A percentile compares a stretch with the other conserved stretches of the same genome.
phyloP scores from a whole-genome alignment of 2,888 invertebrate genomes.

The Ectropis crepuscularia region DNA sequence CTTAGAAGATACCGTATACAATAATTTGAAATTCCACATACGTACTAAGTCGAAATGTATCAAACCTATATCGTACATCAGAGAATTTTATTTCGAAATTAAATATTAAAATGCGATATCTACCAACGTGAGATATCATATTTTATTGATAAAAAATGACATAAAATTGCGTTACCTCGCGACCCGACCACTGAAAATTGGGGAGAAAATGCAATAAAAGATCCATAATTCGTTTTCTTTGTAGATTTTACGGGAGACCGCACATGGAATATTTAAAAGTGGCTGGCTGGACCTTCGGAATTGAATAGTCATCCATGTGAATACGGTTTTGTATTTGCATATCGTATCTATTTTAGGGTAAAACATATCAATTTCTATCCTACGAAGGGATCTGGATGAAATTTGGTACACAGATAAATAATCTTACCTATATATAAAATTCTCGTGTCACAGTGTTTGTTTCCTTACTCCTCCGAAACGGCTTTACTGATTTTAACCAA shows the following conservation, averaged over 20 bases:
- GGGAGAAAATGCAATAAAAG: constrained; percentile 79
- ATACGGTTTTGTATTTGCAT: constrained; percentile 65
- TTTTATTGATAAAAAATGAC: constrained; percentile 66
- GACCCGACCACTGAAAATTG: constrained; percentile 54
- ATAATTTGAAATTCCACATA: constrained; percentile 21
- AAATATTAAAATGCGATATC: constrained; percentile 40
- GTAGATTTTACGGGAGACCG: constrained; percentile 81
- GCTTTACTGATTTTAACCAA: too few relatives aligned
- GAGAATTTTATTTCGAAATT: constrained; percentile 35
- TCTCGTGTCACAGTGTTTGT: too few relatives aligned
- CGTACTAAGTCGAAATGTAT: constrained; percentile 10
- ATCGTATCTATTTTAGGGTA: constrained; percentile 55
- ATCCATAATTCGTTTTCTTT: constrained; percentile 81
- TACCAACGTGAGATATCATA: constrained; percentile 31
- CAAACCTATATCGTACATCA: constrained; percentile 2
- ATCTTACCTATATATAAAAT: too few relatives aligned
- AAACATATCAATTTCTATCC: constrained; percentile 28
- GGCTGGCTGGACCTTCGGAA: constrained; percentile 69
- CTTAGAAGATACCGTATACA: not conserved
- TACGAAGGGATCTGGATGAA: too few relatives aligned
- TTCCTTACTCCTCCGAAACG: too few relatives aligned
- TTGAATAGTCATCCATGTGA: constrained; percentile 74
- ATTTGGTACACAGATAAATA: too few relatives aligned
- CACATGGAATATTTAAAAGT: constrained; percentile 83
- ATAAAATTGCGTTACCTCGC: constrained; percentile 59